Evolutionary conservation across 1,140 invertebrate genomes (phyloP).

Genomic region (Anastrepha ludens): DNA sequence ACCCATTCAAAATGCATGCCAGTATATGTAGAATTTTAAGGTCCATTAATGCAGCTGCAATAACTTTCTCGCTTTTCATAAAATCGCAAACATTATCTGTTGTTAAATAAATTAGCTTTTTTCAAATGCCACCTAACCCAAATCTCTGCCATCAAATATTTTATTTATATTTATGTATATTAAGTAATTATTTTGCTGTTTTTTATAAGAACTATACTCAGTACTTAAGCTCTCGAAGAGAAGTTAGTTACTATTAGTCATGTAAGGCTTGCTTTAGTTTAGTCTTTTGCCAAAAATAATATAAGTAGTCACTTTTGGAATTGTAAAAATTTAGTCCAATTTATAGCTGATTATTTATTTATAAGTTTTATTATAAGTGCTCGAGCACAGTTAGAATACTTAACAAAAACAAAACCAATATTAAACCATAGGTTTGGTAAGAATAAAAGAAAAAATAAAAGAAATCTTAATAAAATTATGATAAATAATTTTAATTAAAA

Average conservation of each 20-base stretch:
- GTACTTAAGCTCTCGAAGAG: slow-evolving; percentile 50
- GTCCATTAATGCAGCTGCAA: not conserved
- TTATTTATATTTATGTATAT: slow-evolving; percentile 3
- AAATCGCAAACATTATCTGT: not conserved
- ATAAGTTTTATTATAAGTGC: not conserved
- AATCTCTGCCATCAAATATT: slow-evolving; percentile 36
- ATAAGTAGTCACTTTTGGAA: slow-evolving; percentile 28
- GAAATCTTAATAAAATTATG: not conserved
- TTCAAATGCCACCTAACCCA: not conserved
- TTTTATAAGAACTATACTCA: slow-evolving; percentile 42
- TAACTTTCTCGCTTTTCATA: not conserved
- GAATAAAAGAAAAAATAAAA: not conserved
- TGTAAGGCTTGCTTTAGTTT: not conserved
- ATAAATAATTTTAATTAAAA: too few species aligned
- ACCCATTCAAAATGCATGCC: not conserved
- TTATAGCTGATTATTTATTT: slow-evolving; percentile 11
- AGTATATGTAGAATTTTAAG: not conserved
- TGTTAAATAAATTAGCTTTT: slow-evolving; percentile 9
- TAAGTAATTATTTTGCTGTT: slow-evolving; percentile 18
- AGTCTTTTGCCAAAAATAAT: slow-evolving; percentile 29
- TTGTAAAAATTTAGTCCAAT: slow-evolving; percentile 42
- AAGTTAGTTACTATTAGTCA: slow-evolving; percentile 25
- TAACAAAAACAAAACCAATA: not conserved
- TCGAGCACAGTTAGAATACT: slow-evolving; percentile 16
- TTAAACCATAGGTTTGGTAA: not conserved